Evolutionary conservation across 1,140 invertebrate species (phyloP).

Genomic region (Caenorhabditis remanei): DNA sequence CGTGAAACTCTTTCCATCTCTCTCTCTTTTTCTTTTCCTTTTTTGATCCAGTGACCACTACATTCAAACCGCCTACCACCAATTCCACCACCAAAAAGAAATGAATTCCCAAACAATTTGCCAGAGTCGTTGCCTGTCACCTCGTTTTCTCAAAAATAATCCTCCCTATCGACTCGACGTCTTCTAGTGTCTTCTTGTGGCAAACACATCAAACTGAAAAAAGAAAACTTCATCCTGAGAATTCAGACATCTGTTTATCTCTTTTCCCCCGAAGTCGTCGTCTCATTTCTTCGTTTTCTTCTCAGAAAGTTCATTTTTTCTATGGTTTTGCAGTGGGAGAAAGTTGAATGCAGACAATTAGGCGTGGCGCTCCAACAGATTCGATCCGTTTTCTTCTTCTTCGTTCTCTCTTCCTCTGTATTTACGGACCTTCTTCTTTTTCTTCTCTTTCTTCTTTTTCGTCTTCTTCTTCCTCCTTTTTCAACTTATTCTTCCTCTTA

Average conservation of each 20-base stretch:
- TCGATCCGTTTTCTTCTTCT: neutral
- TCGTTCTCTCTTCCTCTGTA: neutral
- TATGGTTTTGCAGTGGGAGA: neutral
- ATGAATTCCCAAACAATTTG: neutral
- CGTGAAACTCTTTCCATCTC: neutral
- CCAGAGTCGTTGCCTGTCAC: neutral
- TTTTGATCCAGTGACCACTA: constrained; percentile 16
- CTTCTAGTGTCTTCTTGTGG: too few relatives aligned
- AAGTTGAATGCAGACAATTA: constrained; percentile 54
- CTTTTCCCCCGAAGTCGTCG: neutral
- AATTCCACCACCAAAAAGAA: neutral
- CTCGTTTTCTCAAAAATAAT: neutral
- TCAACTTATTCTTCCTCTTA: constrained; percentile 24
- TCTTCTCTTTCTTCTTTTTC: neutral
- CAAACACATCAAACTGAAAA: too few relatives aligned
- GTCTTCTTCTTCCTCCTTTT: neutral
- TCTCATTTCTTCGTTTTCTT: neutral
- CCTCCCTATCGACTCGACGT: too few relatives aligned
- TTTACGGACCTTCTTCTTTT: constrained; percentile 17
- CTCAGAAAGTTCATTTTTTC: constrained; percentile 5
- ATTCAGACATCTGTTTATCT: neutral
- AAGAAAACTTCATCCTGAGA: too few relatives aligned
- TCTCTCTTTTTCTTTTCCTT: neutral
- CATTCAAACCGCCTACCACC: neutral
- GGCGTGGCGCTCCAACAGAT: constrained; percentile 21